Evolutionary conservation across 2,113 vertebrate genomes (phyloP).

Genomic region (Peromyscus maniculatus): DNA sequence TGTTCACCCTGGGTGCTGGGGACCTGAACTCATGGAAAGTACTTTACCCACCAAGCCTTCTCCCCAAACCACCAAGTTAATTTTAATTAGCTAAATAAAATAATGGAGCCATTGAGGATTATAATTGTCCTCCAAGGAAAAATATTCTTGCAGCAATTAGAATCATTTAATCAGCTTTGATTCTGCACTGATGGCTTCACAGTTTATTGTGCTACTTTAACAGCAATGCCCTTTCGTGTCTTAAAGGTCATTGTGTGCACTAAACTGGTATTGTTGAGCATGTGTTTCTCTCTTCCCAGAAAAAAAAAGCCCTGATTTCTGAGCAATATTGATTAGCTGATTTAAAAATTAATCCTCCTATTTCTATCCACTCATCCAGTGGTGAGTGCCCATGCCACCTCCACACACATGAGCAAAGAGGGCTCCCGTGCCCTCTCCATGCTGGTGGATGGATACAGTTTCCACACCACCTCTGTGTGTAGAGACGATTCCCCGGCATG

Average conservation of each 20-base stretch:
- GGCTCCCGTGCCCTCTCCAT: too few species aligned
- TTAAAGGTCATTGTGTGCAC: background rate
- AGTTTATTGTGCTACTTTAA: background rate
- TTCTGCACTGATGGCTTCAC: background rate
- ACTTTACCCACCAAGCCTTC: background rate
- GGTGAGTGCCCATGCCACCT: background rate
- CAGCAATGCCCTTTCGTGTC: background rate
- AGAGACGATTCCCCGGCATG: background rate
- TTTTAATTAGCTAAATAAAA: slow-evolving; percentile 14
- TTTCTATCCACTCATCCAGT: background rate
- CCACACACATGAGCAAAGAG: background rate
- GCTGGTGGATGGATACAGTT: background rate
- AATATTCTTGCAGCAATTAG: background rate
- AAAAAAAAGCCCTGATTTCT: background rate
- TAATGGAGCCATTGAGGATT: background rate
- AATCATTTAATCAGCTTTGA: background rate
- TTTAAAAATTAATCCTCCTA: background rate
- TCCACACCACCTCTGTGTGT: background rate
- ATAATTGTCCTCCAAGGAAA: background rate
- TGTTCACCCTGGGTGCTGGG: background rate
- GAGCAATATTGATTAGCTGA: background rate
- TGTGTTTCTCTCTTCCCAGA: background rate
- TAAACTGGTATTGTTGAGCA: background rate
- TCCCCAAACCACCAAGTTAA: background rate
- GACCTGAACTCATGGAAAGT: background rate